Evolutionary conservation across 2,797 vertebrate genomes (phyloP).

Genomic region (Heterohyrax brucei): DNA sequence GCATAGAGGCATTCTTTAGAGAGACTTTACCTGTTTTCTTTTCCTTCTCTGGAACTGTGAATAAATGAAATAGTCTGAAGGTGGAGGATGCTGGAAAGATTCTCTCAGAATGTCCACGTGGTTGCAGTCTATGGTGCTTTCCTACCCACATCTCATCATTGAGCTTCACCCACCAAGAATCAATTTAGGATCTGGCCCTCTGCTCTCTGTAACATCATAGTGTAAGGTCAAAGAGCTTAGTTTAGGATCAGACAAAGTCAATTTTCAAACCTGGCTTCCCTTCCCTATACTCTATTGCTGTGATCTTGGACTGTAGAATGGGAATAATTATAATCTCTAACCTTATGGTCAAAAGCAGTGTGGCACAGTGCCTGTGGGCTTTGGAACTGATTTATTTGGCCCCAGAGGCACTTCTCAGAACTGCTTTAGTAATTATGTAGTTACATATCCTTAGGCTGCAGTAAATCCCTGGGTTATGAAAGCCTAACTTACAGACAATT

Average conservation of each 20-base stretch:
- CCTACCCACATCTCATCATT: background rate
- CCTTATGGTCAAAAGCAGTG: background rate
- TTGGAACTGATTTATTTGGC: background rate
- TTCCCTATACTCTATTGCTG: background rate
- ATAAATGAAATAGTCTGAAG: background rate
- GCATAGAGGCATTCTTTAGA: background rate
- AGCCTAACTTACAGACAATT: too few species aligned
- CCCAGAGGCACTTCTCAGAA: background rate
- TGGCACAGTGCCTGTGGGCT: background rate
- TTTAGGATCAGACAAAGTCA: background rate
- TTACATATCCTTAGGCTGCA: background rate
- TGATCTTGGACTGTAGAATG: background rate
- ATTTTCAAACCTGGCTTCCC: background rate
- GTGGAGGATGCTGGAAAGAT: background rate
- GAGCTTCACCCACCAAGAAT: background rate
- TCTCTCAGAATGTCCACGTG: background rate
- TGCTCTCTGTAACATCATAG: background rate
- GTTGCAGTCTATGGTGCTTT: background rate
- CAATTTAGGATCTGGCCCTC: background rate
- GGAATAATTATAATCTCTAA: background rate
- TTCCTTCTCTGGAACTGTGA: background rate
- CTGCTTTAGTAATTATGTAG: slow-evolving; percentile 55
- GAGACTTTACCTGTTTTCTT: background rate
- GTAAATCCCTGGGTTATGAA: too few species aligned
- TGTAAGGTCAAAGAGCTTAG: background rate